Evolutionary conservation across 2,797 vertebrate species (phyloP), one percentile per base, ranked within the genome.

Genomic region (Petrocephalus schoutedeni): DNA sequence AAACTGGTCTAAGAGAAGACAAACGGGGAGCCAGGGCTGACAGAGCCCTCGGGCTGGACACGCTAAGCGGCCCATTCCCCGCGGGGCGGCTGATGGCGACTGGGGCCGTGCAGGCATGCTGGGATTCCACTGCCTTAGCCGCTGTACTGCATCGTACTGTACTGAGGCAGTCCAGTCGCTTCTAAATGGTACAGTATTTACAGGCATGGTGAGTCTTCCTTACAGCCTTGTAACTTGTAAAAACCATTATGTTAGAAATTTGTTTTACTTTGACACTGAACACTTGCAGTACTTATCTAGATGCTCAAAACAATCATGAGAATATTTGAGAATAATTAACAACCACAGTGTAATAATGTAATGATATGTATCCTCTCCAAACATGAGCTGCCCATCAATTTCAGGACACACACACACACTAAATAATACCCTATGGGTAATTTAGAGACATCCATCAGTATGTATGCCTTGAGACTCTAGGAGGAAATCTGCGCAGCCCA

Each of bases 301-400:
- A 57, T 28, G 45, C 77, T 49, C 41, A 86, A 86, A 86, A 8
- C 21, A 86, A 59, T 16, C 80, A 41, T 57, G 28, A 86, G n/a
- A 86, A 86, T 86, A 32, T 58, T 86, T 32, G 59, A 59, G 56
- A 54, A 59, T 58, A 16, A 58, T 57, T 86, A 58, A 86, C 84
- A 41, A 54, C 83, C 12, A 57, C 59, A 87, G 53, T 58, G 54
- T 36, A 58, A 86, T 32, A 93, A 92, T 87, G 93, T 58, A 58
- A 86, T 58, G 56, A 41, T 86, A 58, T 86, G n/a, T 58, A 58
- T 45, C 58, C 16, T 59, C 58, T 59, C 54, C 12, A 56, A 56
- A 51, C 49, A 51, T 51, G 6, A 9, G 49, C 49, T 51, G 49
- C 12, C 54, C 12, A 59, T 77, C 23, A 23, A 16, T 86, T 56